Base-by-base conservation (phyloP, 2,888 invertebrate species). In the Xylota segnis region DNA sequence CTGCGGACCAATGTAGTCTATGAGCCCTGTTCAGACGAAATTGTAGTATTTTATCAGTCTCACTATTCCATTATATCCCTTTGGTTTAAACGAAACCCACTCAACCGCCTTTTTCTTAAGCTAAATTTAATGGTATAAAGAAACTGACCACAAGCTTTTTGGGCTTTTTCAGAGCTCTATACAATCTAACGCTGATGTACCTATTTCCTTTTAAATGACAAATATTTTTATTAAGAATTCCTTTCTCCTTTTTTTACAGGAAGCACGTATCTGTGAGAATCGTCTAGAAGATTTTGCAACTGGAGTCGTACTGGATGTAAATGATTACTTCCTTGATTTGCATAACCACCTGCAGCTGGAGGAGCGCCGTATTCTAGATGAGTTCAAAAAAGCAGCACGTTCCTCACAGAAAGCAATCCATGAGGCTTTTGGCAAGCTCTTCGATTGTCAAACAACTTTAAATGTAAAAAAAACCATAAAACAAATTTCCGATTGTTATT, bases 341-440 rank as follows among this genome's bases (percentile, higher is more conserved):
- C 92, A 92, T 66, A 90, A 90, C 56, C 88, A 88, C 12, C 86
- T 92, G 34, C 92, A 92, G 87, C 88, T 89, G 52, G 88, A 90
- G 37, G 91, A 92, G 59, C 88, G 89, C 32, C 83, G 89, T 65
- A 83, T 90, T 16, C 78, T 90, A 9, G 88, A 89, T 7, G 83
- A 87, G 34, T 89, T 92, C 18, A 89, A 89, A 56, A 87, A 90
- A 59, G 75, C 88, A 76, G 90, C 90, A 58, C 76, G 88, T 50
- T 65, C 81, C 7, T 87, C 90, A 0, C 91, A 91, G 45, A 72
- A 88, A 32, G 72, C 88, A 23, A 87, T 91, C n/a, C 89, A 89
- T 58, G 88, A 88, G 45, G 89, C 90, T 0, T 87, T 88, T 66
- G 54, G 75, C 7, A 88, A 83, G 61, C 88, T 91, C 7, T 88